Percentiles rank a stretch among this genome's conserved stretches.
Evolutionary conservation across 2,888 invertebrate species (phyloP).

Genomic region (Ramazzottius varieornatus): DNA sequence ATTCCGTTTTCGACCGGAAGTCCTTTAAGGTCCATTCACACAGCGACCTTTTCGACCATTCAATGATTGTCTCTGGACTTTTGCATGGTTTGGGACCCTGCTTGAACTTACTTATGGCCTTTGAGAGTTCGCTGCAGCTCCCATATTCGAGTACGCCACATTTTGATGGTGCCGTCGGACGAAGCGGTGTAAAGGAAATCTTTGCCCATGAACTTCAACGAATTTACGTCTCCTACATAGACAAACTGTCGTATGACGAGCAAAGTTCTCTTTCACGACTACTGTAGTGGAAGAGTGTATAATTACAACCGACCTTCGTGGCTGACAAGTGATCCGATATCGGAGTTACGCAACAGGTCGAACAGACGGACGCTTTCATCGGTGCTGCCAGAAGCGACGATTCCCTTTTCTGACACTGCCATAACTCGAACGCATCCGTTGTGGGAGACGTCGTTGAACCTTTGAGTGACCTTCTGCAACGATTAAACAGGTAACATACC

Average conservation of each 20-base stretch:
- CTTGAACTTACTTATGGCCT: slow-evolving; percentile 23
- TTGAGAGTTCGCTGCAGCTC: slow-evolving; percentile 18
- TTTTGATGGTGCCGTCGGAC: slow-evolving; percentile 18
- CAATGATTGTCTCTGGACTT: too few relatives aligned
- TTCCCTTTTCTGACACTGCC: slow-evolving; percentile 34
- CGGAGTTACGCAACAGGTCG: slow-evolving; percentile 46
- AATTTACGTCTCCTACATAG: slow-evolving; percentile 10
- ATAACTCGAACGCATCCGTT: slow-evolving; percentile 47
- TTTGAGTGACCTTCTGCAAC: slow-evolving; percentile 32
- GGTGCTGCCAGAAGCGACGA: slow-evolving; percentile 57
- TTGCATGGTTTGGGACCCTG: too few relatives aligned
- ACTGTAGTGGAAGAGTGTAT: background rate
- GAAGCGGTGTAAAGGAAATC: slow-evolving; percentile 19
- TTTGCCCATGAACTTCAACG: slow-evolving; percentile 16
- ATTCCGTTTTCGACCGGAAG: too few relatives aligned
- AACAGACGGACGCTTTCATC: slow-evolving; percentile 68
- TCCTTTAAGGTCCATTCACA: too few relatives aligned
- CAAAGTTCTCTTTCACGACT: background rate
- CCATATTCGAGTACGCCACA: slow-evolving; percentile 20
- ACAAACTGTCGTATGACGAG: background rate
- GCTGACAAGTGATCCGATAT: slow-evolving; percentile 48
- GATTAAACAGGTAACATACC: too few relatives aligned
- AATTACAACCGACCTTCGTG: slow-evolving; percentile 38
- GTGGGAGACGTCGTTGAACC: slow-evolving; percentile 67
- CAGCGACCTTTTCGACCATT: too few relatives aligned